Base-by-base conservation (phyloP, 2,888 invertebrate species). In the Mesorhabditis sp. region DNA sequence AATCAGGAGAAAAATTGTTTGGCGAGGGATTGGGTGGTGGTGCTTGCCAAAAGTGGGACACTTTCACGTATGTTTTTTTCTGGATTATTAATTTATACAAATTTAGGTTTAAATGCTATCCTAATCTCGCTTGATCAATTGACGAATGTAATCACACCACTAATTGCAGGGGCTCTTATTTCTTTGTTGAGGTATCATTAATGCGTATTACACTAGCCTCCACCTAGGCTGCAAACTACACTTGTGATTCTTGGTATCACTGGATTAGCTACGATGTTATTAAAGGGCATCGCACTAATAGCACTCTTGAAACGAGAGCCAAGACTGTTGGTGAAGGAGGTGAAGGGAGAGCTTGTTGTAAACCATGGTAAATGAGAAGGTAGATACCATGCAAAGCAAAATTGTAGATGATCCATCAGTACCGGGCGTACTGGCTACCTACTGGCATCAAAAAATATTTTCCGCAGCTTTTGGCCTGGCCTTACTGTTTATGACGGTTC, bases 21-120 rank as follows among this genome's bases (percentile, higher is more conserved):
- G 5, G 75, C 82, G 5, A 70, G 83, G 45, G 81, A 82, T 64
- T 81, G 83, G 83, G 79, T 82, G 5, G 77, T 83, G 61, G 82
- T 83, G 0, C 73, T 83, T n/a, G 72, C 74, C 43, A 71, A 75
- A n/a, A 75, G 78, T 5, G 71, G 66, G 13, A 67, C 73, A 4
- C 69, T 72, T 15, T 71, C 69, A 65, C 66, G 71, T 69, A 65
- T 42, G 62, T 66, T 28, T 65, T 65, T 45, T 62, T 45, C 43
- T 5, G n/a, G 6, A 58, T 42, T 41, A 45, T 10, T 15, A 66
- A 43, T 44, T 43, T 43, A 7, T 4, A 15, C 50, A 28, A 7
- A 65, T 64, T 75, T 70, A 70, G 82, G 72, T 64, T 66, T 76
- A 50, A 83, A 83, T 67, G 81, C 83, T 0, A 78, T 75, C 4